These are phyloP conservation scores for Spodoptera frugiperda DNA, from an alignment of 1,140 invertebrate species.

Conservation along the genomic window DNA sequence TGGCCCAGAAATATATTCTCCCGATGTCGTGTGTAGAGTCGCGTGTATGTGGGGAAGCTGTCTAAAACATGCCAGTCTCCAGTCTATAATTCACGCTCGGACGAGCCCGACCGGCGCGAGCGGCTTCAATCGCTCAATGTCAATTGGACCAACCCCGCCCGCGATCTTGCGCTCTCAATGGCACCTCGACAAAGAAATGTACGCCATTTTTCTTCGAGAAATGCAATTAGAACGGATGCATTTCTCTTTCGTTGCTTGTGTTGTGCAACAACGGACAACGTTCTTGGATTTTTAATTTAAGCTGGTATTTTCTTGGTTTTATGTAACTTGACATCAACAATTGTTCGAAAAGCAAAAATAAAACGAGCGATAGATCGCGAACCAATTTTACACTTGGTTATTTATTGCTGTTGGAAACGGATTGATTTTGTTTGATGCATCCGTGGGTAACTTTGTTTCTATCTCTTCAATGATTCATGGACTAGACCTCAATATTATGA, in stretches of 20 bases:
- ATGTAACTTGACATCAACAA: slow-evolving; percentile 47
- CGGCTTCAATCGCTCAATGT: slow-evolving; percentile 69
- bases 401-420: slow-evolving; percentile 33
- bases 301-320: slow-evolving; percentile 49
- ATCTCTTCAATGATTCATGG: slow-evolving; percentile 3
- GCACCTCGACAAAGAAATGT: slow-evolving; percentile 65
- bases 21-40: slow-evolving; percentile 37
- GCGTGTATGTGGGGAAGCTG: slow-evolving; percentile 49
- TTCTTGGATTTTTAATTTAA: slow-evolving; percentile 65
- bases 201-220: slow-evolving; percentile 72
- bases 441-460: neutral
- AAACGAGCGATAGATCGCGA: slow-evolving; percentile 16
- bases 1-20: slow-evolving; percentile 41
- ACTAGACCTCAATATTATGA: neutral
- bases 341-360: slow-evolving; percentile 29
- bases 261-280: slow-evolving; percentile 60
- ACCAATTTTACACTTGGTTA: slow-evolving; percentile 27
- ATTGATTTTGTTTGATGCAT: slow-evolving; percentile 34
- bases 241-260: slow-evolving; percentile 65
- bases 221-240: slow-evolving; percentile 74
- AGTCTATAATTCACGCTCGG: slow-evolving; percentile 63
- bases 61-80: slow-evolving; percentile 57
- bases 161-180: slow-evolving; percentile 61
- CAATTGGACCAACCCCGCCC: slow-evolving; percentile 55
- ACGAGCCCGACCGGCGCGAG: slow-evolving; percentile 51